Evolutionary conservation across 2,113 vertebrate species (phyloP).

Genomic region (Rhizomys pruinosus): DNA sequence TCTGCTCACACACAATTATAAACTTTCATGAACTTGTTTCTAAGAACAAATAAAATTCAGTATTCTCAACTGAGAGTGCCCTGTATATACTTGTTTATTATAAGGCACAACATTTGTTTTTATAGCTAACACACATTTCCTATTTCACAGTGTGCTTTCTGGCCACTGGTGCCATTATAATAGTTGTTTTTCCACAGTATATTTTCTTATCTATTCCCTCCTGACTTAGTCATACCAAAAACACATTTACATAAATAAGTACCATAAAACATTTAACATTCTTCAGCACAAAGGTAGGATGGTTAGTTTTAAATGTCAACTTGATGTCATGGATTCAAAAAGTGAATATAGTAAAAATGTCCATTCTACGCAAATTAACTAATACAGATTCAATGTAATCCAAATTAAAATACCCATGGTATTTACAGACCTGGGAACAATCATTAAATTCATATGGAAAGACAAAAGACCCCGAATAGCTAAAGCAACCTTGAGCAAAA

Average conservation of each 20-base stretch:
- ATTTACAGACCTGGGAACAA: no score
- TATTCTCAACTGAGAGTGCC: not conserved
- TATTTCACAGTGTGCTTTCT: not conserved
- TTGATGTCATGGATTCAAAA: no score
- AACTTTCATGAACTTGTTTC: constrained; percentile 40
- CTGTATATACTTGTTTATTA: not conserved
- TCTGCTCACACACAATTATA: not conserved
- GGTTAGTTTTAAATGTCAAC: not conserved
- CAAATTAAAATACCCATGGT: no score
- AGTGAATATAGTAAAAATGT: no score
- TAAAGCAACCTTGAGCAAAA: no score
- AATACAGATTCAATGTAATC: no score
- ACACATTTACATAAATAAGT: rapidly evolving
- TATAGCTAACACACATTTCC: not conserved
- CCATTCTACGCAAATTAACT: no score
- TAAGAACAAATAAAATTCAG: constrained; percentile 28
- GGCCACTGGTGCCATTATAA: not conserved
- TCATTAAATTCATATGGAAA: no score
- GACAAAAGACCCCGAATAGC: no score
- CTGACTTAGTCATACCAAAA: not conserved
- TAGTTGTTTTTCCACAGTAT: not conserved
- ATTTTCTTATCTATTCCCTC: not conserved
- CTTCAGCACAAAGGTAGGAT: not conserved
- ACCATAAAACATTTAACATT: not conserved
- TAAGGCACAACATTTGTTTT: not conserved